Conservation (phyloP, 2,888 invertebrate genomes). For the Dicycla oo region DNA sequence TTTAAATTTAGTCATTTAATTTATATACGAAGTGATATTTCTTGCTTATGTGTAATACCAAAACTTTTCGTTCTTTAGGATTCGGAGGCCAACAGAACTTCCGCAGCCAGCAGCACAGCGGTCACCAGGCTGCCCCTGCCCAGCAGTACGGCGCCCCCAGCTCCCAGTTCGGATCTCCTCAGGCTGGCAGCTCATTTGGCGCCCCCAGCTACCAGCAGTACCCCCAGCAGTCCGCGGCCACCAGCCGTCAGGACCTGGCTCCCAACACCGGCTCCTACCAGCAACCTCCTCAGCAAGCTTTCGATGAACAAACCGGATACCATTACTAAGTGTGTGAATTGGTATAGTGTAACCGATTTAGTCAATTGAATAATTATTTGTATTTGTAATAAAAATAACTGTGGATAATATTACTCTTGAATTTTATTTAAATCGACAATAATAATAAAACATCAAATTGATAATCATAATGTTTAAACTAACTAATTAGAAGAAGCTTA, state of each 20-base stretch:
- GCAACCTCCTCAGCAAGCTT: slow-evolving; percentile 81
- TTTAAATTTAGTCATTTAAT: too few species aligned
- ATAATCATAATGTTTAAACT: background rate
- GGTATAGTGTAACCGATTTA: slow-evolving; percentile 48
- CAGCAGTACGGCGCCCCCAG: slow-evolving; percentile 64
- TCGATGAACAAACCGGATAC: slow-evolving; percentile 85
- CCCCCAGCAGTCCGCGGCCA: too few species aligned
- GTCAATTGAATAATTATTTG: slow-evolving; percentile 31
- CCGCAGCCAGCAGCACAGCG: slow-evolving; percentile 34
- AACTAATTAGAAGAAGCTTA: background rate
- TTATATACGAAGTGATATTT: too few species aligned
- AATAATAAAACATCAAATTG: background rate
- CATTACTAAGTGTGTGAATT: slow-evolving; percentile 74
- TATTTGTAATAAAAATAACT: slow-evolving; percentile 66
- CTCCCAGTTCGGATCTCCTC: slow-evolving; percentile 65
- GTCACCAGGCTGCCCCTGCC: slow-evolving; percentile 22
- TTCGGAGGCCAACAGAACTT: slow-evolving; percentile 62
- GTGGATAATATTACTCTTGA: slow-evolving; percentile 47
- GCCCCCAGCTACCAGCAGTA: slow-evolving; percentile 43
- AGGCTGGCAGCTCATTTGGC: slow-evolving; percentile 25
- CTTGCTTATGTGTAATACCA: background rate
- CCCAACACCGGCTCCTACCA: slow-evolving; percentile 74
- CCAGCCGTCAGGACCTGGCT: slow-evolving; percentile 82
- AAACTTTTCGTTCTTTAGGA: slow-evolving; percentile 44
- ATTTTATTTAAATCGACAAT: slow-evolving; percentile 3